phyloP scores from a whole-genome alignment of 2,797 vertebrate species.

The Nannoperca obscura region DNA sequence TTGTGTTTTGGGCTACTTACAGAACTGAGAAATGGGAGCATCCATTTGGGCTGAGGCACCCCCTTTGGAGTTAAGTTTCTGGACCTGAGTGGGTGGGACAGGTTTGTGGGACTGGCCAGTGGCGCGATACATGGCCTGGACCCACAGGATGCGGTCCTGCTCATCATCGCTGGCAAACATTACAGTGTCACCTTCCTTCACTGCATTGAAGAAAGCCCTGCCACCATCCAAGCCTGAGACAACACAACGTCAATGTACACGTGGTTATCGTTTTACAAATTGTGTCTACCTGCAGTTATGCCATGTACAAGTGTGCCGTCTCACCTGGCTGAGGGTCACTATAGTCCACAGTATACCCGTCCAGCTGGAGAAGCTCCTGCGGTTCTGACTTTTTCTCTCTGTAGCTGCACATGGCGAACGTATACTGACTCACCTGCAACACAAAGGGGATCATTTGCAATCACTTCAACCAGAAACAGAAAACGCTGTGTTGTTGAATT shows the following conservation, averaged over 20 bases:
- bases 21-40: conserved; percentile 99
- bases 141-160: conserved; percentile 99
- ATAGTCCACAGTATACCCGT: conserved; percentile 99
- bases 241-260: neutral
- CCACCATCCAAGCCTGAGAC: conserved; percentile 96
- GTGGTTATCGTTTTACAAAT: neutral
- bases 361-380: conserved; percentile 97
- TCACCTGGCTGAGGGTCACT: conserved; percentile 98
- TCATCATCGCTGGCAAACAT: conserved; percentile 99
- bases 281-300: neutral
- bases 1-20: conserved; percentile 91
- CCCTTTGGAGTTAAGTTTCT: conserved; percentile 99
- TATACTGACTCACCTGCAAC: conserved; percentile 97
- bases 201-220: conserved; percentile 98
- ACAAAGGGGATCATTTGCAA: conserved; percentile 53
- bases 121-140: conserved; percentile 99
- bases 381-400: conserved; percentile 99
- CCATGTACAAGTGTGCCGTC: neutral
- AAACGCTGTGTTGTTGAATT: neutral
- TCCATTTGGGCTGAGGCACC: conserved; percentile 98
- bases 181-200: conserved; percentile 99
- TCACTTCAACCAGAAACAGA: conserved; percentile 11
- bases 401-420: conserved; percentile 99
- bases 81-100: conserved; percentile 98
- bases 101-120: conserved; percentile 99